Evolutionary conservation across 2,797 vertebrate species (phyloP).

Genomic region (Ctenochaetus hawaiiensis): DNA sequence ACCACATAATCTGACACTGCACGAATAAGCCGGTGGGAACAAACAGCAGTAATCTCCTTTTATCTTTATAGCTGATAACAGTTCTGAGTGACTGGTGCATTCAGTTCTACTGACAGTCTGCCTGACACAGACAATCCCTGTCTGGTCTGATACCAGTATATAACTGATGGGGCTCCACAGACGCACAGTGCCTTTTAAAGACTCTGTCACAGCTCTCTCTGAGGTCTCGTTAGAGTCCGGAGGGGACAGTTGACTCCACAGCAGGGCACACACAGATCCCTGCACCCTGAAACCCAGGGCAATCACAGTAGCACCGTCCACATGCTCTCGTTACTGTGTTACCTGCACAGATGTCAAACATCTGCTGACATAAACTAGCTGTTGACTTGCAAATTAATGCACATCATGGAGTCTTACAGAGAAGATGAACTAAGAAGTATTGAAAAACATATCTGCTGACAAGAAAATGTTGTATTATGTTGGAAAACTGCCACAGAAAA

Average conservation of each 20-base stretch:
- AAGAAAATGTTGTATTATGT: neutral
- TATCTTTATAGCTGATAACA: constrained; percentile 70
- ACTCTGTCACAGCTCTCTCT: constrained; percentile 62
- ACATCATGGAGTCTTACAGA: neutral
- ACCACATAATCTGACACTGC: constrained; percentile 66
- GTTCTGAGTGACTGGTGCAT: constrained; percentile 64
- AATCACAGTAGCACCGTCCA: constrained; percentile 23
- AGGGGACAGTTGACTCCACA: constrained; percentile 35
- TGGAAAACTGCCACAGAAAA: neutral
- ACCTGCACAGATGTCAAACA: constrained; percentile 48
- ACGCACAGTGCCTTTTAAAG: constrained; percentile 60
- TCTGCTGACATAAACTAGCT: constrained; percentile 24
- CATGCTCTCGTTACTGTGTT: constrained; percentile 37
- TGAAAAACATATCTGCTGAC: neutral
- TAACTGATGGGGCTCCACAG: constrained; percentile 60
- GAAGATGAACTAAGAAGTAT: neutral
- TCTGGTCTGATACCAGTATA: constrained; percentile 52
- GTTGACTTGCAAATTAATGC: neutral
- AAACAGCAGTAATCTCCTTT: constrained; percentile 70
- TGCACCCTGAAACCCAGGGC: constrained; percentile 31
- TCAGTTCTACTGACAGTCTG: constrained; percentile 59
- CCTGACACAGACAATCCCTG: constrained; percentile 40
- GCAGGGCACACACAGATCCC: constrained; percentile 22
- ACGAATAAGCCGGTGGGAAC: constrained; percentile 60
- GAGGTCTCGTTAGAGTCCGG: constrained; percentile 64